Base-by-base conservation (phyloP, 2,797 vertebrate genomes). In the Onychomys leucogaster region DNA sequence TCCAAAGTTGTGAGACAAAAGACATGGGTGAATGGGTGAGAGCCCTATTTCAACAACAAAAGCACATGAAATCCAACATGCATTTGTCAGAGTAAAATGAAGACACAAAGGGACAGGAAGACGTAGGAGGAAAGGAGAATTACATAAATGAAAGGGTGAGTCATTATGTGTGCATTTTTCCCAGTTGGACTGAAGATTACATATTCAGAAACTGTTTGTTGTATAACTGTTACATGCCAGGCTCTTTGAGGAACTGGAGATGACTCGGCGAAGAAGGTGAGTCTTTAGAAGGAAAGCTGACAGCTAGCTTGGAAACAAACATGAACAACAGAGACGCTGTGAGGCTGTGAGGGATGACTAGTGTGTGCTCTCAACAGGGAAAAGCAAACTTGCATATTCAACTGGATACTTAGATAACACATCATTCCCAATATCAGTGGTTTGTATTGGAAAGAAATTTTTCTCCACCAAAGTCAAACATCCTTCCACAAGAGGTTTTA, bases 141-240 rank as follows among this genome's bases (percentile, higher is more conserved):
- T 94, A 89, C 59, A 95, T 97, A 96, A 97, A 94, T 61, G 73
- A 84, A 78, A 93, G 41, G 37, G n/a, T 95, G 94, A 97, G 71
- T 96, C 90, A 96, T 49, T 43, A 27, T 23, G 41, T 12, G 21
- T 55, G 19, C 52, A 91, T 90, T 69, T 91, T 75, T 80, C 71
- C 73, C 37, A 32, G 85, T 41, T 81, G 92, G 73, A 71, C 61
- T 14, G 46, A 71, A 57, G 63, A 32, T 89, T 94, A 81, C 43
- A 84, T 92, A 95, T 93, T 93, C 57, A 91, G 87, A 81, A 97
- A 93, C 73, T 71, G 25, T 73, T 87, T 93, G 78, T 93, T 90
- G 46, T 89, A 49, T 91, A 89, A 94, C 82, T 43, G 11, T 69
- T 92, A 77, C 14, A 25, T 5, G 2, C 85, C 82, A 95, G 78